phyloP scores from a whole-genome alignment of 1,140 invertebrate genomes.

The Heliconius nattereri region DNA sequence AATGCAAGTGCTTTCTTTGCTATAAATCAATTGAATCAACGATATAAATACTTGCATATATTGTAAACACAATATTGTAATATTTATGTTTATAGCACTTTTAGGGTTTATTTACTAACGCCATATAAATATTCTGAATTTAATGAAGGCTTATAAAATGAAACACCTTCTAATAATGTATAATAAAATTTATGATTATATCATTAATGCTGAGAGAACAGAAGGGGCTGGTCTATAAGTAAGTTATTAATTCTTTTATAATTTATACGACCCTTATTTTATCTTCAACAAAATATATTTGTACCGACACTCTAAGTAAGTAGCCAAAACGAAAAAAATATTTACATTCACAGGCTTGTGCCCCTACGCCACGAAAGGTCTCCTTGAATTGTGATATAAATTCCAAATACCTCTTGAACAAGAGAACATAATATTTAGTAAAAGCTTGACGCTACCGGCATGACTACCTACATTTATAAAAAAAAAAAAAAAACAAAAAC shows the following conservation, averaged over 20 bases:
- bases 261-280: too few relatives aligned
- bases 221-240: too few relatives aligned
- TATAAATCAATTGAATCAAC: not conserved
- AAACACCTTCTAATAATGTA: not conserved
- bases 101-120: not conserved
- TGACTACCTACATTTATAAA: not conserved
- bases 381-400: too few relatives aligned
- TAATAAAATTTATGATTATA: too few relatives aligned
- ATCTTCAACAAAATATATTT: too few relatives aligned
- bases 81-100: constrained; percentile 2
- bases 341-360: too few relatives aligned
- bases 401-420: too few relatives aligned
- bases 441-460: not conserved
- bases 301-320: too few relatives aligned
- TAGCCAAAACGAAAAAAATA: too few relatives aligned
- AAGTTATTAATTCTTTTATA: too few relatives aligned
- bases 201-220: too few relatives aligned
- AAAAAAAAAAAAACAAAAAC: not conserved
- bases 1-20: constrained; percentile 1
- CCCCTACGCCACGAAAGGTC: too few relatives aligned
- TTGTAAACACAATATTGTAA: not conserved
- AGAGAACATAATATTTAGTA: not conserved
- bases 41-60: not conserved
- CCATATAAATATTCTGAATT: not conserved
- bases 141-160: not conserved